Evolutionary conservation across 2,113 vertebrate genomes (phyloP).

Genomic region (Datnioides undecimradiatus): DNA sequence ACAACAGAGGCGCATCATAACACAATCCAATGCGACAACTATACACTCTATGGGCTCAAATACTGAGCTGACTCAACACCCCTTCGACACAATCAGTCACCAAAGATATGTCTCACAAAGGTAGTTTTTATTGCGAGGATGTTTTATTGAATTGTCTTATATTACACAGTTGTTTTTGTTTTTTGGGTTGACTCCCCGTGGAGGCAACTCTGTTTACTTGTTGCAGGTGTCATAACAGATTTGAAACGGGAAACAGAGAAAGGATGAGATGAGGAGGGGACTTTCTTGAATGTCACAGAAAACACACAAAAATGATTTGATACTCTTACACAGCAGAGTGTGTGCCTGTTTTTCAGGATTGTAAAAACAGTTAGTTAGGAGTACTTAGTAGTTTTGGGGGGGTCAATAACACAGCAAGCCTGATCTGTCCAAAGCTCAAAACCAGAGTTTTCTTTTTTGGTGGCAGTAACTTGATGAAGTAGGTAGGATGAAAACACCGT

Average conservation of each 20-base stretch:
- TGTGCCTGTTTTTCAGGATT: not conserved
- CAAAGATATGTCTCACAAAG: constrained; percentile 14
- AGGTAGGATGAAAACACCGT: no score
- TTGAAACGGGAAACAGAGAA: constrained; percentile 31
- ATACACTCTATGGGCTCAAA: not conserved
- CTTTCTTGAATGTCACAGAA: constrained; percentile 7
- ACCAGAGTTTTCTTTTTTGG: no score
- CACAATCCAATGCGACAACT: not conserved
- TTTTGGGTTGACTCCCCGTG: constrained; percentile 32
- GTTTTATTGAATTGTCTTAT: constrained; percentile 33
- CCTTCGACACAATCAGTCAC: constrained; percentile 9
- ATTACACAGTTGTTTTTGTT: constrained; percentile 42
- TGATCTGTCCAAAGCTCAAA: no score
- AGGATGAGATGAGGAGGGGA: not conserved
- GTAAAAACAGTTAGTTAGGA: no score
- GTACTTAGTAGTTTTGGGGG: no score
- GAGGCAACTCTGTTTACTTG: constrained; percentile 40
- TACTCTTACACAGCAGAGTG: not conserved
- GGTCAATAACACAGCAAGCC: no score
- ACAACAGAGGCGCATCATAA: not conserved
- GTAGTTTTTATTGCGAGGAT: constrained; percentile 7
- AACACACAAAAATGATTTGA: constrained; percentile 1
- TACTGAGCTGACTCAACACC: not conserved
- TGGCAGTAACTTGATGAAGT: no score
- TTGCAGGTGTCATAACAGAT: constrained; percentile 27